Percentiles rank a stretch among this genome's conserved stretches.
phyloP scores from a whole-genome alignment of 2,113 vertebrate species.

The Hemiprocne comata region DNA sequence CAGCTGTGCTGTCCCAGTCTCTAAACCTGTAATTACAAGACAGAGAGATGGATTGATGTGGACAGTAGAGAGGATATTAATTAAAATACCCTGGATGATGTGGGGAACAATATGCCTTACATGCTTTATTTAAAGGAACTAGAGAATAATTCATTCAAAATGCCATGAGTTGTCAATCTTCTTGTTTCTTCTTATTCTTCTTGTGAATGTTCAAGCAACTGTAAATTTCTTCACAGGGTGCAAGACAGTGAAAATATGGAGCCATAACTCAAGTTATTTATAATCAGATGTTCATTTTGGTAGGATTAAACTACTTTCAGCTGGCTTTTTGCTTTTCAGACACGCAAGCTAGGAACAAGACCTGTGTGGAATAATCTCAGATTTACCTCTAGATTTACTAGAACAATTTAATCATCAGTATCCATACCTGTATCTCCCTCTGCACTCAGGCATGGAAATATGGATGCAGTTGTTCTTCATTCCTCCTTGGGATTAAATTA shows the following conservation, averaged over 20 bases:
- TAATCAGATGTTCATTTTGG: background rate
- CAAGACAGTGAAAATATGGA: background rate
- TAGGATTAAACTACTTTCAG: background rate
- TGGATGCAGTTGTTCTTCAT: background rate
- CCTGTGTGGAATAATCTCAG: background rate
- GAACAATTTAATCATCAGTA: background rate
- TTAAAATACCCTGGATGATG: background rate
- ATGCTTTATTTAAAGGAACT: background rate
- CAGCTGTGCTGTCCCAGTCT: background rate
- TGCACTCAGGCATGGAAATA: background rate
- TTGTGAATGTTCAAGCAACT: background rate
- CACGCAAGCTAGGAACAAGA: background rate
- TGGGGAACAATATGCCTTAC: background rate
- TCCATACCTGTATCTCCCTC: fast-evolving
- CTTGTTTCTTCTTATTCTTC: background rate
- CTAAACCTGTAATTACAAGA: background rate
- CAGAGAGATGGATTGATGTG: background rate
- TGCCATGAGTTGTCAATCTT: background rate
- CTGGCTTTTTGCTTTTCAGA: background rate
- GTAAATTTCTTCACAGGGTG: background rate
- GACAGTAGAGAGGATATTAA: background rate
- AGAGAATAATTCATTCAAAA: background rate
- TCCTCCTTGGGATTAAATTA: background rate
- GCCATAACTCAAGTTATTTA: background rate
- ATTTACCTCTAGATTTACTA: background rate